A percentile compares a stretch with the other conserved stretches of the same genome.
Conservation (phyloP, 2,888 invertebrate genomes). For the Rhagium mordax region DNA sequence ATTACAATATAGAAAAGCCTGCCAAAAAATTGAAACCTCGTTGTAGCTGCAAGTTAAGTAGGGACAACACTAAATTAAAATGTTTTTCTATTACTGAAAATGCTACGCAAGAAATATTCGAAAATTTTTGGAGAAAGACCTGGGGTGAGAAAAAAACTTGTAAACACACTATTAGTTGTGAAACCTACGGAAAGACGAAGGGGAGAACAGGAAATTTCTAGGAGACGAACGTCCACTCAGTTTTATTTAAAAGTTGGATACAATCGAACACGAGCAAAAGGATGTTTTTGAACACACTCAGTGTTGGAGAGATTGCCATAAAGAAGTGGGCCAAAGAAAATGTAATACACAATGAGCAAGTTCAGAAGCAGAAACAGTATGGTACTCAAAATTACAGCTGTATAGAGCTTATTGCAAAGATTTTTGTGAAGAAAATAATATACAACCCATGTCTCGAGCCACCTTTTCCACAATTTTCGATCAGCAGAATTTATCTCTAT, state of each 20-base stretch:
- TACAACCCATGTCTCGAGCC: slow-evolving; percentile 30
- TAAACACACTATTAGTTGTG: no score
- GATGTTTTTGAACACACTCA: slow-evolving; percentile 27
- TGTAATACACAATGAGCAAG: background rate
- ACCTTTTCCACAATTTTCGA: slow-evolving; percentile 34
- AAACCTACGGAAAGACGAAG: slow-evolving; percentile 36
- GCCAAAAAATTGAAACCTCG: slow-evolving; percentile 27
- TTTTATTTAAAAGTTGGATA: slow-evolving; percentile 37
- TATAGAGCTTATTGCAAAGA: slow-evolving; percentile 30
- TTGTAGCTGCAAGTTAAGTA: slow-evolving; percentile 21
- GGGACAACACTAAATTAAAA: slow-evolving; percentile 23
- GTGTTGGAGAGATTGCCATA: slow-evolving; percentile 16
- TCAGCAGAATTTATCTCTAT: slow-evolving; percentile 22
- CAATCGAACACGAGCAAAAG: slow-evolving; percentile 37
- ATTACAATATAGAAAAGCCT: slow-evolving; percentile 14
- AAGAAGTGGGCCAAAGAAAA: slow-evolving; percentile 11
- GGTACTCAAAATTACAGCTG: slow-evolving; percentile 31
- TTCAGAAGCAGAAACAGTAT: slow-evolving; percentile 17
- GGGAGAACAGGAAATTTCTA: slow-evolving; percentile 32
- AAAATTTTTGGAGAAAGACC: slow-evolving; percentile 7
- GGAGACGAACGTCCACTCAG: slow-evolving; percentile 31
- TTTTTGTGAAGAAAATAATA: slow-evolving; percentile 30
- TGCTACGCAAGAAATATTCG: slow-evolving; percentile 12
- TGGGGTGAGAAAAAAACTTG: slow-evolving; percentile 11
- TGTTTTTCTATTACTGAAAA: slow-evolving; percentile 32